Evolutionary conservation across 2,888 invertebrate species (phyloP).

Genomic region (Ochropacha duplaris): DNA sequence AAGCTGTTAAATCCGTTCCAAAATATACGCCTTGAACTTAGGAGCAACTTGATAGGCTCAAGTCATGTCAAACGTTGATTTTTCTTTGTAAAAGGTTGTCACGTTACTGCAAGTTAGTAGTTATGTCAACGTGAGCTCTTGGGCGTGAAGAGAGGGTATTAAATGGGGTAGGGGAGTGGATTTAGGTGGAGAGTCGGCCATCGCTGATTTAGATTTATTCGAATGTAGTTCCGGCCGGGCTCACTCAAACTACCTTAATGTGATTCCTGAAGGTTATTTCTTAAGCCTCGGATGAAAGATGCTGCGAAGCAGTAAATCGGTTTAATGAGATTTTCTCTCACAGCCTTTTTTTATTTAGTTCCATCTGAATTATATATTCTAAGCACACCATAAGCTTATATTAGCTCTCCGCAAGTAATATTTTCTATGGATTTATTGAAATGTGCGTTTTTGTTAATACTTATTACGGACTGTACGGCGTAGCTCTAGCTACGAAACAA

Average conservation of each 20-base stretch:
- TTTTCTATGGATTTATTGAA: not conserved
- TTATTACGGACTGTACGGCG: not conserved
- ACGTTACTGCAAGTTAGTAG: constrained; percentile 2
- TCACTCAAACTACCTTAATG: constrained; percentile 62
- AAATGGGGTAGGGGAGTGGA: constrained; percentile 35
- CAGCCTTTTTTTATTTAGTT: not conserved
- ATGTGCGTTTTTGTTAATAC: not conserved
- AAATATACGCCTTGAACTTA: constrained; percentile 24
- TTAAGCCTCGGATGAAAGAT: constrained; percentile 50
- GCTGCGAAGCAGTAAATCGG: constrained; percentile 49
- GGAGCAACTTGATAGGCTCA: not conserved
- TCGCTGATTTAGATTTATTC: constrained; percentile 69
- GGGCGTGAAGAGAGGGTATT: constrained; percentile 41
- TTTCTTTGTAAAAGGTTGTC: constrained; percentile 2
- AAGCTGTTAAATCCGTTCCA: constrained; percentile 29
- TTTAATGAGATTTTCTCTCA: constrained; percentile 46
- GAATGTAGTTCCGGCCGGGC: constrained; percentile 52
- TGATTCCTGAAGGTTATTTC: constrained; percentile 58
- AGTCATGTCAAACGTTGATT: constrained; percentile 1
- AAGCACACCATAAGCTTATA: not conserved
- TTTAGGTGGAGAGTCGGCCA: constrained; percentile 39
- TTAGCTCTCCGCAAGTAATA: not conserved
- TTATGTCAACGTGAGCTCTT: constrained; percentile 26
- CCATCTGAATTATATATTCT: not conserved
- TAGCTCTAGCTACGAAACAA: too few relatives aligned